phyloP scores from a whole-genome alignment of 1,140 invertebrate species.

The Lepidurus couesii region DNA sequence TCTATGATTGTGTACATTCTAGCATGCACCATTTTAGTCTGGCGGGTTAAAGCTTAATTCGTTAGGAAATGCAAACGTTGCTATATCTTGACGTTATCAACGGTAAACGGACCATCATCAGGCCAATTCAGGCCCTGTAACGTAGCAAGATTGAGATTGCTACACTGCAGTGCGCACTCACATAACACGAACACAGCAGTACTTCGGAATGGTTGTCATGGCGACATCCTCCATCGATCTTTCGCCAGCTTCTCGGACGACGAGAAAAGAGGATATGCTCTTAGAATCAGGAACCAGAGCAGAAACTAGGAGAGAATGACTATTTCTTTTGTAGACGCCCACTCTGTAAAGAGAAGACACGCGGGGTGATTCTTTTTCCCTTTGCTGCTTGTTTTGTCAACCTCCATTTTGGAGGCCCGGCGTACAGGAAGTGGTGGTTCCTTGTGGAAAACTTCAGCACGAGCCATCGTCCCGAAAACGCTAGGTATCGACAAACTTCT shows the following conservation, averaged over 20 bases:
- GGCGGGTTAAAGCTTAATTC: background rate
- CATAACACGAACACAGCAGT: slow-evolving; percentile 17
- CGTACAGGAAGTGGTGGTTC: background rate
- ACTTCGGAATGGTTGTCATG: background rate
- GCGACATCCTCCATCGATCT: slow-evolving; percentile 20
- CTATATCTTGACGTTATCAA: background rate
- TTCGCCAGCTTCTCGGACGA: slow-evolving; percentile 16
- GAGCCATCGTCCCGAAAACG: background rate
- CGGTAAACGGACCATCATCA: background rate
- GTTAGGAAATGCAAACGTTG: background rate
- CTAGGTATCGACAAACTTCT: background rate
- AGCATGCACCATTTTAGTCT: background rate
- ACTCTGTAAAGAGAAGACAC: slow-evolving; percentile 4
- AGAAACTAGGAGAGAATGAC: slow-evolving; percentile 5
- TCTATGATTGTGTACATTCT: background rate
- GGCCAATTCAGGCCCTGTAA: slow-evolving; percentile 14
- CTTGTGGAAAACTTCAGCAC: background rate
- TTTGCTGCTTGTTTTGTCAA: background rate
- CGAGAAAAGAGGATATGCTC: slow-evolving; percentile 8
- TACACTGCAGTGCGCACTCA: slow-evolving; percentile 20
- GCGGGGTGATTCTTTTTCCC: background rate
- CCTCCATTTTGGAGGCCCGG: background rate
- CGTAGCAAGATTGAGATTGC: slow-evolving; percentile 13
- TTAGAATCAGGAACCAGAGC: slow-evolving; percentile 15
- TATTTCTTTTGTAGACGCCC: background rate